A percentile compares a stretch with the other conserved stretches of the same genome.
These are phyloP conservation scores for Planiliza haematocheilus DNA, from an alignment of 2,113 vertebrate genomes.

Conservation along the genomic window DNA sequence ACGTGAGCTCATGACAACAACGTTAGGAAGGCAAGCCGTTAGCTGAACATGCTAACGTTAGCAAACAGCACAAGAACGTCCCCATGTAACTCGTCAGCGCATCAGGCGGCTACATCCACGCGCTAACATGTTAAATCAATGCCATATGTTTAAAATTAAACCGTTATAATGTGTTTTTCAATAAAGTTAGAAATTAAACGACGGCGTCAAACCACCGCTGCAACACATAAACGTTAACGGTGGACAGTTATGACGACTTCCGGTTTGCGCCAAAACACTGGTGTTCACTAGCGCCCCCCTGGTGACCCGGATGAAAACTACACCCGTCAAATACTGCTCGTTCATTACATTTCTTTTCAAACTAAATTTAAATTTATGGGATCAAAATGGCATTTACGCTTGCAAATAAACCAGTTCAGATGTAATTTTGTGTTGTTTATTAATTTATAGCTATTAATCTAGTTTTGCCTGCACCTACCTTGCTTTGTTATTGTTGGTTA, in stretches of 20 bases:
- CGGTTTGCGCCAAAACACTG: slow-evolving; percentile 56
- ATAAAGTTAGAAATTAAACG: neutral
- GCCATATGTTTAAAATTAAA: neutral
- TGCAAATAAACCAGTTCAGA: too few species aligned
- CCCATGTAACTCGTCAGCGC: too few species aligned
- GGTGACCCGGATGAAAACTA: slow-evolving; percentile 32
- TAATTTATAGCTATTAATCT: too few species aligned
- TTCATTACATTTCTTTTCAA: too few species aligned
- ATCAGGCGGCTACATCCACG: neutral
- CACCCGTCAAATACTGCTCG: too few species aligned
- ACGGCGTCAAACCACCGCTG: neutral
- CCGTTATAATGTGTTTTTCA: neutral
- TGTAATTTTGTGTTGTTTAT: too few species aligned
- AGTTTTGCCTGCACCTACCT: too few species aligned
- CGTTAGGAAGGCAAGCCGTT: neutral
- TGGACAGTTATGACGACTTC: slow-evolving; percentile 48
- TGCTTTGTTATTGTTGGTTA: too few species aligned
- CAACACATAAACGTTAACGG: neutral
- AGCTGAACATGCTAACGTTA: neutral
- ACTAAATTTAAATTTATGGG: too few species aligned
- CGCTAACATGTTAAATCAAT: neutral
- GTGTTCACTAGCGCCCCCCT: slow-evolving; percentile 21
- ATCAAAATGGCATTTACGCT: too few species aligned
- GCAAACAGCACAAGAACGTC: too few species aligned
- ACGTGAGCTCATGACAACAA: neutral